Percentiles rank a stretch among this genome's conserved stretches.
Conservation (phyloP, 1,140 invertebrate species). For the Conus betulinus region DNA sequence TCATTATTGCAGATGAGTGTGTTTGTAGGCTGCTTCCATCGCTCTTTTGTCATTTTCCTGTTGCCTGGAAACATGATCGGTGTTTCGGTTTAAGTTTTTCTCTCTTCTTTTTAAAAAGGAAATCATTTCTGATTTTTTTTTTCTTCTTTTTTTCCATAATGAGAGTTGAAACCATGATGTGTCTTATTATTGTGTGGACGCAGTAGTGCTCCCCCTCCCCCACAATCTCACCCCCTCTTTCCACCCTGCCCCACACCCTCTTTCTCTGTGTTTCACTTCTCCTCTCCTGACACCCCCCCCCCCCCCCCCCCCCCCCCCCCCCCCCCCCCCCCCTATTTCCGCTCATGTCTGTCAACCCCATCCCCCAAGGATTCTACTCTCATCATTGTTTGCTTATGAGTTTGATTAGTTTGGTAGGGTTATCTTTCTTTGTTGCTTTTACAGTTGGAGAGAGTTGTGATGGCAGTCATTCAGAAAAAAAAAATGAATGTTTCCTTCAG, state of each 20-base stretch:
- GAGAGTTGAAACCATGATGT: slow-evolving; percentile 34
- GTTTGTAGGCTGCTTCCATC: not conserved
- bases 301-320: not conserved
- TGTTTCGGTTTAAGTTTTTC: not conserved
- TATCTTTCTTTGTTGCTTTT: too few relatives aligned
- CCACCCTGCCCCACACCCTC: not conserved
- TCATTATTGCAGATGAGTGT: slow-evolving; percentile 28
- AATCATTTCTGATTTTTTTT: not conserved
- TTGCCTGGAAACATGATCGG: not conserved
- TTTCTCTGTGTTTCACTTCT: not conserved
- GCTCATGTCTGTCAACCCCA: too few relatives aligned
- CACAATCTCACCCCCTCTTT: not conserved
- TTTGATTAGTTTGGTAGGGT: too few relatives aligned
- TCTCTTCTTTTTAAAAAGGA: too few relatives aligned
- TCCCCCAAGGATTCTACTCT: too few relatives aligned
- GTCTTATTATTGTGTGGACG: slow-evolving; percentile 22
- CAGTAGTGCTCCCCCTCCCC: not conserved
- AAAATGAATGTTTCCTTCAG: too few relatives aligned
- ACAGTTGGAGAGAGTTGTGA: too few relatives aligned
- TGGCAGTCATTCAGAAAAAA: too few relatives aligned
- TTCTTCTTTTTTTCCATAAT: not conserved
- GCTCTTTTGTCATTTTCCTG: not conserved
- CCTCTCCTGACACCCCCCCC: not conserved
- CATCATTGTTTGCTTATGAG: too few relatives aligned
- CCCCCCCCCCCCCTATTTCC: too few relatives aligned